Base-by-base conservation (phyloP, 2,797 vertebrate genomes). In the Threskiornis aethiopicus region DNA sequence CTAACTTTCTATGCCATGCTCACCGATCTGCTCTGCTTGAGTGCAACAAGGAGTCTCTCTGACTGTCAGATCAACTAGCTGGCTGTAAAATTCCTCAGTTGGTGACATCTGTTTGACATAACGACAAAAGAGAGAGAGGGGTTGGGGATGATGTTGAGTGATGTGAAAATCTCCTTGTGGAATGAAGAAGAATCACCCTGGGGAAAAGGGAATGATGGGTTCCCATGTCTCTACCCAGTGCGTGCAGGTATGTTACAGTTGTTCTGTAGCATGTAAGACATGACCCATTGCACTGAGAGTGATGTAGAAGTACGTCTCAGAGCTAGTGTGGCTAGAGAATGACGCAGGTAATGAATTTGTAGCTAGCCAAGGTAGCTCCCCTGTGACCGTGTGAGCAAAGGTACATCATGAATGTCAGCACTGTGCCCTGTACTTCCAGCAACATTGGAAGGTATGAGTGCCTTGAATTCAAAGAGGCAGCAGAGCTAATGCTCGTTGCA, bases 231-330 rank as follows among this genome's bases (percentile, higher is more conserved):
- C 10, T 39, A 41, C 2, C 10, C 20, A 28, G 33, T 7, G 13
- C 6, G 7, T 66, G 4, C 44, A 59, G 13, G 3, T 73, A 46
- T 80, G 33, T 84, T 81, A 73, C 22, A 20, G 29, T 29, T 79
- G 37, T 62, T 70, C 29, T 87, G 57, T 33, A 78, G 65, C 20
- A 11, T 41, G 16, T 47, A 69, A 41, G 31, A 35, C 13, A 39
- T 0, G 0, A 66, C 33, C 16, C 1, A 0, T 31, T 84, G 59
- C 51, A n/a, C 9, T 66, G 28, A 57, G 31, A 20, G 4, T 37
- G n/a, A n/a, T 52, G 35, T 18, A 69, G 25, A n/a, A 65, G 3
- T 41, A 66, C 57, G 59, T 66, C 17, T 78, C 18, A 54, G 46
- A 81, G 22, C 17, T 77, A 21, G 7, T 80, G 15, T 57, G 28